Base-by-base conservation (phyloP, 2,113 vertebrate genomes). In the Zootoca vivipara region DNA sequence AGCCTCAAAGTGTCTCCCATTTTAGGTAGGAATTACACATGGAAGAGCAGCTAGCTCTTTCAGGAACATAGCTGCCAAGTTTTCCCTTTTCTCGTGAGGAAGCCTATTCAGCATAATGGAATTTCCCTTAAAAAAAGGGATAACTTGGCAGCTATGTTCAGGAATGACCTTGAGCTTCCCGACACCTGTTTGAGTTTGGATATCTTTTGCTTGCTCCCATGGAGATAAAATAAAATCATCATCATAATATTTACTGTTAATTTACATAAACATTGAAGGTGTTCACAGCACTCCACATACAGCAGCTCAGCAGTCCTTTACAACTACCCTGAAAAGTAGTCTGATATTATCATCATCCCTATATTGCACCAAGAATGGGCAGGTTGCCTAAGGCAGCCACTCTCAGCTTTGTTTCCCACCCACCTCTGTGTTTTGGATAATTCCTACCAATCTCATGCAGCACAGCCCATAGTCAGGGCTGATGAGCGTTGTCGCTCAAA, bases 101-200 rank as follows among this genome's bases (percentile, higher is more conserved):
- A n/a, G n/a, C n/a, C n/a, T n/a, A n/a, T n/a, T n/a, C n/a, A n/a
- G n/a, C n/a, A n/a, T n/a, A n/a, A n/a, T n/a, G n/a, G n/a, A n/a
- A n/a, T n/a, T n/a, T n/a, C n/a, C n/a, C n/a, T n/a, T n/a, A n/a
- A n/a, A n/a, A n/a, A n/a, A n/a, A n/a, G n/a, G n/a, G n/a, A n/a
- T n/a, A n/a, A n/a, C n/a, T n/a, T n/a, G n/a, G n/a, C n/a, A n/a
- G n/a, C n/a, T n/a, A n/a, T n/a, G n/a, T 95, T 93, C 88, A 75
- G 94, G 74, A 86, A 91, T 90, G 70, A 87, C 94, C 92, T 88
- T 85, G 86, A 92, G 89, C 74, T 92, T 88, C 92, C 86, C 83
- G 2, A 1, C 87, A 79, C 52, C 88, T 78, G 88, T 90, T 91
- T 87, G 77, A 87, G 86, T 78, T 82, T 87, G 78, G 93, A 78